phyloP scores from a whole-genome alignment of 2,888 invertebrate species.

The Phoronis australis region DNA sequence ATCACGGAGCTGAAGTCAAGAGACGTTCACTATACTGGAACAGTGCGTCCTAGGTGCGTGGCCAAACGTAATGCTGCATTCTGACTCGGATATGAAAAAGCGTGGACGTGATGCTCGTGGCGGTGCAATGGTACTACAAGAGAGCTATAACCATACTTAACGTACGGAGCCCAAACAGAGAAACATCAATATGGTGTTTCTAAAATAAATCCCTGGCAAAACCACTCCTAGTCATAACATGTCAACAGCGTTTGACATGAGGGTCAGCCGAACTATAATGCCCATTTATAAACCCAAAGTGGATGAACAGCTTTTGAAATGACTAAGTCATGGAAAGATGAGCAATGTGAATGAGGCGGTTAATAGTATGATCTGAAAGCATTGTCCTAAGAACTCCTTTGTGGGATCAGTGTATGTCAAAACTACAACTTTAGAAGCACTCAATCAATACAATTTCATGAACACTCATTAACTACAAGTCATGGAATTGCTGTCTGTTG shows the following conservation, averaged over 20 bases:
- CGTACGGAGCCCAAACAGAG: constrained; percentile 1
- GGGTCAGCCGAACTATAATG: not conserved
- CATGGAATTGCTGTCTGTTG: no score
- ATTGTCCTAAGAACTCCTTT: constrained; percentile 4
- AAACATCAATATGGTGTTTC: constrained; percentile 4
- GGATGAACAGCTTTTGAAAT: constrained; percentile 1
- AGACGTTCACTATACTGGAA: constrained; percentile 10
- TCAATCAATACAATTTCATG: not conserved
- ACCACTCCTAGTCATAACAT: not conserved
- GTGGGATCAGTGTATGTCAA: not conserved
- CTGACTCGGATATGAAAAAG: not conserved
- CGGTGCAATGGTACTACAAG: constrained; percentile 2
- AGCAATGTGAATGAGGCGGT: constrained; percentile 6
- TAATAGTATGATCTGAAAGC: constrained; percentile 6
- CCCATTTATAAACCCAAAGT: constrained; percentile 1
- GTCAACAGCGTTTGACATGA: not conserved
- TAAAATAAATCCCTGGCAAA: not conserved
- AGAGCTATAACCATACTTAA: constrained; percentile 2
- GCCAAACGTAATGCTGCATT: not conserved
- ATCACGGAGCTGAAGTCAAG: constrained; percentile 5
- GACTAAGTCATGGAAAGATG: constrained; percentile 3
- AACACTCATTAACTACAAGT: no score
- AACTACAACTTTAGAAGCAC: not conserved
- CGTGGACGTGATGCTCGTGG: not conserved
- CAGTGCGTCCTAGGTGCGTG: no score